Evolutionary conservation across 2,797 vertebrate species (phyloP), one percentile per base, ranked within the genome.

Genomic region (Otolemur crassicaudatus): DNA sequence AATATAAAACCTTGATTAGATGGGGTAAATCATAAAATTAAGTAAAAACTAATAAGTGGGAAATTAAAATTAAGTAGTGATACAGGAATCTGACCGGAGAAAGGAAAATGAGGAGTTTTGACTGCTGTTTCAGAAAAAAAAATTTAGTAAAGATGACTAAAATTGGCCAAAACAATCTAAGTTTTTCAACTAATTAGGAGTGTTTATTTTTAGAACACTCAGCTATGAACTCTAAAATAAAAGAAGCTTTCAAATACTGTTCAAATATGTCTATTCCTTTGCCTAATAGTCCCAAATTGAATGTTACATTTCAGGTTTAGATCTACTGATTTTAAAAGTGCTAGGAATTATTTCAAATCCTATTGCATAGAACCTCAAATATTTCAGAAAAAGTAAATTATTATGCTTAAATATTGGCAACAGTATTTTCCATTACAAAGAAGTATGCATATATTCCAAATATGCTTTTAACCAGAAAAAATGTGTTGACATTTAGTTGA

Each of bases 331-430:
- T 40, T 86, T 16, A 76, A 86, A 76, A 87, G 83, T 9, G 49
- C 58, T 80, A 12, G 31, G 10, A 92, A 92, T 84, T 79, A 91
- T 65, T 87, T 95, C 58, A 84, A 90, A 89, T 70, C n/a, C 84
- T 92, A 13, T 53, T 85, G 61, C 25, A 72, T 0, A 72, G 29
- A 92, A 72, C 3, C 7, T 83, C 70, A 60, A 73, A 86, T 22
- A 34, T 81, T 86, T 95, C 75, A 8, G 20, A 84, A 83, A 49
- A 92, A 90, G 91, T 60, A 75, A 60, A 67, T 29, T 20, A 69
- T 70, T 67, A 77, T 72, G 81, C 34, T 46, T 90, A 80, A 95
- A 70, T 46, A 80, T 0, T 60, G 70, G 49, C 79, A 91, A 94
- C 1, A 69, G 20, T 53, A 86, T 75, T 94, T 85, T 82, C 46